Conservation (phyloP, 2,113 vertebrate species). For the Psilopsiagon aymara region DNA sequence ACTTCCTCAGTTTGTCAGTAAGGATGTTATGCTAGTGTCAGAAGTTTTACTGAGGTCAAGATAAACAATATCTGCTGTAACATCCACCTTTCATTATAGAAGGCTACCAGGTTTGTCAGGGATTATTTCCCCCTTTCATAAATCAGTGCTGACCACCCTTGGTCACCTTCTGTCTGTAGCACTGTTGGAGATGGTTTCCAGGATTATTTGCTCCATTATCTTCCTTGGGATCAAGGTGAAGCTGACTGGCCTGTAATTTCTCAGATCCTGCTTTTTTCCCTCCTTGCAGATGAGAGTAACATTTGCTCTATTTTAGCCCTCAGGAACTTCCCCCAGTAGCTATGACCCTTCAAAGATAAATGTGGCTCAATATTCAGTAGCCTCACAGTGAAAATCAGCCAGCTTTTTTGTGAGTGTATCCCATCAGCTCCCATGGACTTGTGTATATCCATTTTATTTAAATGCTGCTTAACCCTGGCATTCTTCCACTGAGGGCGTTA, state of each 20-base stretch:
- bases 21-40: not conserved
- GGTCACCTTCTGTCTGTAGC: not conserved
- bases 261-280: not conserved
- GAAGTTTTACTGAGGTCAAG: not conserved
- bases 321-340: not conserved
- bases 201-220: not conserved
- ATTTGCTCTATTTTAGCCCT: not conserved
- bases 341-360: not conserved
- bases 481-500: not conserved
- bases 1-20: not conserved
- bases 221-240: not conserved
- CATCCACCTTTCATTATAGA: not conserved
- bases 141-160: not conserved
- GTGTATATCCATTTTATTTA: not conserved
- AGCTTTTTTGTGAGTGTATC: not conserved
- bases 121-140: not conserved
- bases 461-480: not conserved
- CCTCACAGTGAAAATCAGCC: not conserved
- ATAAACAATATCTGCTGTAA: not conserved
- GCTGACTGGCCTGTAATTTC: not conserved
- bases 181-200: not conserved
- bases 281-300: not conserved
- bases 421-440: not conserved
- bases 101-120: not conserved
- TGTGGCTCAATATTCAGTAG: not conserved